Base-by-base conservation (phyloP, 2,888 invertebrate genomes). In the Latrodectus elegans region DNA sequence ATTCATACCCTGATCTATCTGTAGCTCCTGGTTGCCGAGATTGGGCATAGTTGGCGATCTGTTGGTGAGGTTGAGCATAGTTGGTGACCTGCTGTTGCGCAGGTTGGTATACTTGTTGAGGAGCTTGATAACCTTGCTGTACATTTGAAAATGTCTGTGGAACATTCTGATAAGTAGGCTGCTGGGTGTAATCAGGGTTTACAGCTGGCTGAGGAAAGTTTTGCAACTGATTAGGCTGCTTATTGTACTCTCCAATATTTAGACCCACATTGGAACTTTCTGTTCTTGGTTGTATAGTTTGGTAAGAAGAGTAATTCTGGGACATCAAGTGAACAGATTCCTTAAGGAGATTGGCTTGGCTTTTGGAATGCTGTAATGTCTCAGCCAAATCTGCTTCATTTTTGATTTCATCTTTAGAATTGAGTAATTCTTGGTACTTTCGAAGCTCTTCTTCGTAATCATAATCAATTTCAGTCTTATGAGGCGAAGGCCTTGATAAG, bases 381-480 rank as follows among this genome's bases (percentile, higher is more conserved):
- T 38, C 53, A n/a, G 51, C 80, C 12, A 65, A 38, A 51, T 75
- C 70, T 4, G 81, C 76, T 17, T 75, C 76, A 1, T 26, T 14
- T 11, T 67, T 71, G 4, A 26, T 38, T 6, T 87, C 49, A 22
- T 82, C 81, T 38, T 72, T 87, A 11, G 68, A 68, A 22, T 81
- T 64, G 4, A 87, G 68, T 6, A 87, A 22, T 17, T 81, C 86
- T 55, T 87, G 76, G 26, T 87, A 87, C 22, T 87, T 87, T 14
- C 81, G 38, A 11, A 87, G 73, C 8, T 87, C 86, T n/a, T 87
- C 86, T 77, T 87, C 86, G n/a, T 87, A 87, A 22, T 87, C 86
- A 12, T 87, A 87, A 22, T 87, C 86, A 6, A 87, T 55, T 73
- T 71, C 86, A n/a, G 51, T 53, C 38, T 87, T 80, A 4, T 52